These are phyloP conservation scores for Ferdinandea cuprea DNA, from an alignment of 2,888 invertebrate species.

Conservation along the genomic window DNA sequence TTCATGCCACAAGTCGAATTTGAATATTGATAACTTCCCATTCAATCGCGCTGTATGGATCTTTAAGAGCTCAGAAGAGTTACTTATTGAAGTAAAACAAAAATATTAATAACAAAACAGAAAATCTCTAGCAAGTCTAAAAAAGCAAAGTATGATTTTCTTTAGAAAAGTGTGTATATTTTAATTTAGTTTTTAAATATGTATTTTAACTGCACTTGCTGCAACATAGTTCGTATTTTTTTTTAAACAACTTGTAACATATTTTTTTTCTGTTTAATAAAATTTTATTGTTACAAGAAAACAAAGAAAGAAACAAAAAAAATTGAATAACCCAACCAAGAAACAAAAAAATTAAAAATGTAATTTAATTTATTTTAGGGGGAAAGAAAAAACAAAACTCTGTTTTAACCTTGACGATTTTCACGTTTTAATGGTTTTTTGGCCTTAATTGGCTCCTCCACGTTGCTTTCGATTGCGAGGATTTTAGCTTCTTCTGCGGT, in stretches of 20 bases:
- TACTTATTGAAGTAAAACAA: too few relatives aligned
- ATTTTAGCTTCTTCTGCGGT: slow-evolving; percentile 86
- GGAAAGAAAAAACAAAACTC: slow-evolving; percentile 6
- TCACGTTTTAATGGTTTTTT: slow-evolving; percentile 85
- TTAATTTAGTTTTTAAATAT: too few relatives aligned
- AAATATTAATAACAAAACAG: too few relatives aligned
- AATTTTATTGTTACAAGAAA: neutral
- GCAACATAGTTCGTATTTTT: neutral
- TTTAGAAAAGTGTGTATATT: too few relatives aligned
- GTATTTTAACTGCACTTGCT: too few relatives aligned
- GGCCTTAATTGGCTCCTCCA: slow-evolving; percentile 87
- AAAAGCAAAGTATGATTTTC: too few relatives aligned
- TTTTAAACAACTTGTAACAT: slow-evolving; percentile 10
- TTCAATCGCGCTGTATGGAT: too few relatives aligned
- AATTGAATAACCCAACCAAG: neutral
- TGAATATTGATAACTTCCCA: too few relatives aligned
- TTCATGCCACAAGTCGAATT: too few relatives aligned
- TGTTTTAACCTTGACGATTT: slow-evolving; percentile 85
- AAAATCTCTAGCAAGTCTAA: too few relatives aligned
- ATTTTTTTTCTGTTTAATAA: neutral
- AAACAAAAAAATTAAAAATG: neutral
- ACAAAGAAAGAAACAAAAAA: neutral
- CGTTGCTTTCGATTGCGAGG: slow-evolving; percentile 84
- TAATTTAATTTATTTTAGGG: neutral
- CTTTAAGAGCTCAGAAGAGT: too few relatives aligned